phyloP scores from a whole-genome alignment of 1,140 invertebrate species.

The Globodera ellingtonae region DNA sequence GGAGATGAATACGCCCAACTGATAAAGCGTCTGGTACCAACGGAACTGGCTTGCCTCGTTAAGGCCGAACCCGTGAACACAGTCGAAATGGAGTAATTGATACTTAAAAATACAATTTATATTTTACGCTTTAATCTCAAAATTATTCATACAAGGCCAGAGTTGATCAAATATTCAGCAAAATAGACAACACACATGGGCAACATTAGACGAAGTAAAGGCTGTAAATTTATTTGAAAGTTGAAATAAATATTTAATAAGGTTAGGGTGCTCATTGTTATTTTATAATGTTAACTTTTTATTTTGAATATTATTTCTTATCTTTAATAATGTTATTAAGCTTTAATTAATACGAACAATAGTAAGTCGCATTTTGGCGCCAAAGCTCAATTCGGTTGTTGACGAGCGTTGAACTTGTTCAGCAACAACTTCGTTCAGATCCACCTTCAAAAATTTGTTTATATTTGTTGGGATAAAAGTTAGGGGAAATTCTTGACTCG shows the following conservation, averaged over 20 bases:
- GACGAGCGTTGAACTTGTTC: slow-evolving; percentile 12
- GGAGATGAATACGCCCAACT: slow-evolving; percentile 84
- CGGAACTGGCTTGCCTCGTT: slow-evolving; percentile 72
- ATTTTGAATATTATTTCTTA: too few species aligned
- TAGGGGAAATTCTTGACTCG: too few species aligned
- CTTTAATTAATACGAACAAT: slow-evolving; percentile 16
- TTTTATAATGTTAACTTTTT: too few species aligned
- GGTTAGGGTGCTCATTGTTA: too few species aligned
- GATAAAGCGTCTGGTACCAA: slow-evolving; percentile 82
- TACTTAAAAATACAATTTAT: background rate
- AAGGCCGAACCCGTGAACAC: slow-evolving; percentile 50
- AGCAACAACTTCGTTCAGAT: background rate
- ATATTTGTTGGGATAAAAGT: too few species aligned
- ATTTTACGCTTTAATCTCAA: too few species aligned
- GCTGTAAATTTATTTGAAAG: slow-evolving; percentile 32
- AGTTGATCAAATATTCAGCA: slow-evolving; percentile 88
- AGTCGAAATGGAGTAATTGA: slow-evolving; percentile 45
- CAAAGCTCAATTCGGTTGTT: slow-evolving; percentile 14
- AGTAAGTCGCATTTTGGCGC: slow-evolving; percentile 20
- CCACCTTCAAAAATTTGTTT: background rate
- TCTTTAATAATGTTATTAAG: background rate
- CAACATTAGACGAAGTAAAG: slow-evolving; percentile 77
- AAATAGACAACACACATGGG: slow-evolving; percentile 80
- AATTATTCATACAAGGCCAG: slow-evolving; percentile 74
- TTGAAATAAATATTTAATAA: too few species aligned